These are phyloP conservation scores for Cynodonichthys magdalenae DNA, from an alignment of 2,797 vertebrate species.

Conservation along the genomic window DNA sequence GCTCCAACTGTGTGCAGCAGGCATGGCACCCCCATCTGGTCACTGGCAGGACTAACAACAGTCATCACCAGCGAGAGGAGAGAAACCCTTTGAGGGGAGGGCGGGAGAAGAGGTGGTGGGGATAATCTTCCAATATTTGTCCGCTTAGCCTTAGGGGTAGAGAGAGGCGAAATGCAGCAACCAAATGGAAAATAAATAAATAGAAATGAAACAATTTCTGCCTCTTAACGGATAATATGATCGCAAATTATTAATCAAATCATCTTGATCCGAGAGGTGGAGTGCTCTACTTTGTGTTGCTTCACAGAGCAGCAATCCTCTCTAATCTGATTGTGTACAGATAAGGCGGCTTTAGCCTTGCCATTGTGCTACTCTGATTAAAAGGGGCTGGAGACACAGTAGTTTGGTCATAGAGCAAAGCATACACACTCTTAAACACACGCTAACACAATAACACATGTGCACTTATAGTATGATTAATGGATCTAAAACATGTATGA, in stretches of 20 bases:
- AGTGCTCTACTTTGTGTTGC: conserved; percentile 74
- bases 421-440: conserved; percentile 19
- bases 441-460: conserved; percentile 20
- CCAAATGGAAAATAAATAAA: conserved; percentile 78
- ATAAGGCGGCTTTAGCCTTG: conserved; percentile 81
- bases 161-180: conserved; percentile 14
- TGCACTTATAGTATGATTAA: not conserved
- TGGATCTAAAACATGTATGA: not conserved
- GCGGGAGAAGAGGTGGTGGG: conserved; percentile 34
- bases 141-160: conserved; percentile 61
- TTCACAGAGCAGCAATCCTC: conserved; percentile 80
- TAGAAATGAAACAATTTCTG: conserved; percentile 82
- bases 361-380: conserved; percentile 79
- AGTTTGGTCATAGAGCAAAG: conserved; percentile 60
- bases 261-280: conserved; percentile 76
- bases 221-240: conserved; percentile 86
- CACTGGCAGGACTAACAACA: conserved; percentile 64
- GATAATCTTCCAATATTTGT: conserved; percentile 75
- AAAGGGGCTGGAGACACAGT: conserved; percentile 62
- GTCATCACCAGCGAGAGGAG: conserved; percentile 15
- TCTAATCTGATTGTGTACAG: conserved; percentile 86
- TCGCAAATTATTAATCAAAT: conserved; percentile 86
- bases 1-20: conserved; percentile 75
- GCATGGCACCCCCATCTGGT: conserved; percentile 85
- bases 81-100: conserved; percentile 30